Base-by-base conservation (phyloP, 2,797 vertebrate species). In the Neosalanx taihuensis region DNA sequence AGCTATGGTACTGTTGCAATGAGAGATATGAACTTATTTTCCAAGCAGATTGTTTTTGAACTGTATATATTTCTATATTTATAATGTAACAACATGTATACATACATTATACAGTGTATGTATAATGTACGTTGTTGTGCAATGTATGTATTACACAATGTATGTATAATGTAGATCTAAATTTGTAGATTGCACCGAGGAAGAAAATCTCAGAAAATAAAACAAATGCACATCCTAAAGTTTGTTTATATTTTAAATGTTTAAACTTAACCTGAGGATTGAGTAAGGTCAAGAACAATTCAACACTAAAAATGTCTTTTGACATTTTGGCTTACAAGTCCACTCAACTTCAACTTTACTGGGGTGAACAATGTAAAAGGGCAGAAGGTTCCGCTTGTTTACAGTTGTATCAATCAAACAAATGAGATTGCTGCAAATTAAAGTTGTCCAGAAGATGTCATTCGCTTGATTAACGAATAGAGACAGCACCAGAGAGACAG, bases 61-160 rank as follows among this genome's bases (percentile, higher is more conserved):
- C 37, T 73, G 86, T 90, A 88, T 60, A 87, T 88, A 89, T 79
- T 74, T 85, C 67, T 53, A 53, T 56, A 71, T 63, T 51, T 62
- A 63, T 46, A 71, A 62, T n/a, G 33, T 51, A 58, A 58, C 23
- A 3, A 23, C 23, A 57, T 86, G 68, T 83, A 75, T 85, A 82
- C 85, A 72, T 79, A 80, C 35, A 9, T 46, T 68, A 49, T 37
- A 67, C n/a, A 33, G 61, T 77, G 62, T 67, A 82, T 80, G 84
- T 84, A 83, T 70, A 72, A 78, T 72, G 51, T 46, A 68, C 0
- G 31, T 59, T 76, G 59, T 80, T 83, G 51, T 83, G 80, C 35
- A 72, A 74, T 85, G 81, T 85, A 72, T 79, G 79, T 35, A 35
- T 35, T 67, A 41, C 18, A 67, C 18, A 31, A 61, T 77, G 63